Evolutionary conservation across 2,888 invertebrate genomes (phyloP).

Genomic region (Ormyrus nitidulus): DNA sequence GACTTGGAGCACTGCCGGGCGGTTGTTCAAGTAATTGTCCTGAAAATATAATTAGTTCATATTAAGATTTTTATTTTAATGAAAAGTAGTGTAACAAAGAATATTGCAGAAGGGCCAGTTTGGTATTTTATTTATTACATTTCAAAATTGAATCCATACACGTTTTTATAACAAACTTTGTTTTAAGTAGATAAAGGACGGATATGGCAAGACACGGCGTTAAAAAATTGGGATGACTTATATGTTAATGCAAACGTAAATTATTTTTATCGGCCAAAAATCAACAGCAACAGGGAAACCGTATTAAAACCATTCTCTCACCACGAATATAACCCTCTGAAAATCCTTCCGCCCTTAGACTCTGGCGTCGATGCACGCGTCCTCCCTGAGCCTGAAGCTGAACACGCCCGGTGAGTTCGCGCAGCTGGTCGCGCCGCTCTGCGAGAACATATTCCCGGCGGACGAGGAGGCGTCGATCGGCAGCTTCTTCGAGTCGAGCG

Average conservation of each 20-base stretch:
- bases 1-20: constrained; percentile 62
- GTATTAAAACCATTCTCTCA: no score
- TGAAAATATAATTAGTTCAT: background rate
- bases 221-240: no score
- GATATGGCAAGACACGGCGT: no score
- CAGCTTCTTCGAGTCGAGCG: constrained; percentile 51
- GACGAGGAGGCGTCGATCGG: constrained; percentile 59
- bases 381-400: constrained; percentile 62
- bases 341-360: constrained; percentile 55
- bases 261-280: no score
- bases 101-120: background rate
- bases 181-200: no score
- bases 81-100: background rate
- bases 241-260: no score
- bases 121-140: no score
- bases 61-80: background rate
- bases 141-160: no score
- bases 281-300: no score
- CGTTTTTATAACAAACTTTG: no score
- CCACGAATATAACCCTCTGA: no score
- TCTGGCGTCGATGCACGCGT: constrained; percentile 65
- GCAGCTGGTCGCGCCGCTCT: constrained; percentile 58
- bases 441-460: constrained; percentile 60
- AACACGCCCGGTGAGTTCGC: constrained; percentile 57
- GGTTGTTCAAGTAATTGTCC: constrained; percentile 59